A percentile compares a stretch with the other conserved stretches of the same genome.
These are phyloP conservation scores for Cassiopea andromeda DNA, from an alignment of 30 jellyfish, hydroid and myxozoan genomes.

Conservation along the genomic window DNA sequence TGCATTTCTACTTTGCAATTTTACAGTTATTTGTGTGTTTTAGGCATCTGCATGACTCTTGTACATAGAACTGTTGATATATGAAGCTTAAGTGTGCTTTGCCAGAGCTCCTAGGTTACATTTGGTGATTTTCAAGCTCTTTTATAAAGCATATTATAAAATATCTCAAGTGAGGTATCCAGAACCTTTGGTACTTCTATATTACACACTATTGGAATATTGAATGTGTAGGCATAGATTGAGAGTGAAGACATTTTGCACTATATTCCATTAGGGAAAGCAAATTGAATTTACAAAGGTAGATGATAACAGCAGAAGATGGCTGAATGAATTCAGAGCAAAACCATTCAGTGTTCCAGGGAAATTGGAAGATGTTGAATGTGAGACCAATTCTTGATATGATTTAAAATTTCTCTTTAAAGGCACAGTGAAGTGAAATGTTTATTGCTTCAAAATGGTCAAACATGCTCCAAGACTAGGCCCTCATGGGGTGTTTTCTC, in stretches of 20 bases:
- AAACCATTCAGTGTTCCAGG: constrained; percentile 95
- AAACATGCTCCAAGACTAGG: too few species aligned
- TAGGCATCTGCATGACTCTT: too few species aligned
- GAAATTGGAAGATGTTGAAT: constrained; percentile 91
- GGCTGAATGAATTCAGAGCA: constrained; percentile 91
- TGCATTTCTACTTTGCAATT: neutral
- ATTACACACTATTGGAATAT: neutral
- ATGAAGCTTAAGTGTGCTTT: neutral
- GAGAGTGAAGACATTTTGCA: too few species aligned
- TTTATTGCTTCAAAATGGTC: too few species aligned
- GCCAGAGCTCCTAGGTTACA: neutral
- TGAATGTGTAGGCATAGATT: neutral
- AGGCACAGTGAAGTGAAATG: too few species aligned
- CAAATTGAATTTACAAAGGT: constrained; percentile 78
- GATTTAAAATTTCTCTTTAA: too few species aligned
- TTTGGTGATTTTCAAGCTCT: neutral
- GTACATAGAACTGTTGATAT: too few species aligned
- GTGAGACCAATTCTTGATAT: constrained; percentile 3
- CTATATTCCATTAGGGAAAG: constrained; percentile 47
- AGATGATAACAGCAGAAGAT: constrained; percentile 87
- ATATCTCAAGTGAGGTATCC: too few species aligned
- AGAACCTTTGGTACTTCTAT: neutral
- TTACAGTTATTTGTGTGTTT: neutral
- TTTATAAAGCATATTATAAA: neutral
- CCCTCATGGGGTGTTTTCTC: too few species aligned